Evolutionary conservation across 2,888 invertebrate species (phyloP), one percentile per base, ranked within the genome.

Genomic region (Heliconius charithonia): DNA sequence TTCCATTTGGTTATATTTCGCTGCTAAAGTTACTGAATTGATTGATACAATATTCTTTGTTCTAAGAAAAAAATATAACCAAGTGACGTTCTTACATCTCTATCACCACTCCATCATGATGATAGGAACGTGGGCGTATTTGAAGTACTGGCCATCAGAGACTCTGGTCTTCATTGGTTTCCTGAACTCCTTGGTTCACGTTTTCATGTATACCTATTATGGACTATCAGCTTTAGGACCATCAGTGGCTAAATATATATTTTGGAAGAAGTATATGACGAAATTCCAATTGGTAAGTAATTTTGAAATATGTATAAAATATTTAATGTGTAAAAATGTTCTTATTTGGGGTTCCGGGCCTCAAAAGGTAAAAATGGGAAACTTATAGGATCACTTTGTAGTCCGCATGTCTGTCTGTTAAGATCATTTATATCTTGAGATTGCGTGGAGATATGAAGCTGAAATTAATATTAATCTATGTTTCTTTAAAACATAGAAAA

Each of bases 41-140:
- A 85, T 97, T 72, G 98, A 98, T 86, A 98, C 97, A 0, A 96
- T 98, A 0, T 98, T 99, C 93, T 98, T 98, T 89, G 97, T 98
- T 4, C 89, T 98, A 84, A 96, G 98, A 70, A 98, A 98, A 90
- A 91, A 95, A 93, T 84, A 95, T 93, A 89, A 96, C 72, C 98
- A 98, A 90, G 97, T 98, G 1, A 97, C 98, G 0, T 98, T 98
- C 86, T 96, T 99, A 41, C 98, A 99, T 88, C 96, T 98, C 2
- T 98, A 98, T 87, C 98, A 98, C 89, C 98, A 98, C 87, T 95
- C 96, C 0, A 90, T 96, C 75, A 97, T 97, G 91, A 97, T 97
- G 83, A 87, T 97, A 59, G 96, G 97, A 84, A 96, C 97, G 0
- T 98, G 97, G 97, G 96, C 96, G 9, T 96, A 96, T 82, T 90